Evolutionary conservation across 2,113 vertebrate species (phyloP).

Genomic region (Lamprologus ornatipinnis): DNA sequence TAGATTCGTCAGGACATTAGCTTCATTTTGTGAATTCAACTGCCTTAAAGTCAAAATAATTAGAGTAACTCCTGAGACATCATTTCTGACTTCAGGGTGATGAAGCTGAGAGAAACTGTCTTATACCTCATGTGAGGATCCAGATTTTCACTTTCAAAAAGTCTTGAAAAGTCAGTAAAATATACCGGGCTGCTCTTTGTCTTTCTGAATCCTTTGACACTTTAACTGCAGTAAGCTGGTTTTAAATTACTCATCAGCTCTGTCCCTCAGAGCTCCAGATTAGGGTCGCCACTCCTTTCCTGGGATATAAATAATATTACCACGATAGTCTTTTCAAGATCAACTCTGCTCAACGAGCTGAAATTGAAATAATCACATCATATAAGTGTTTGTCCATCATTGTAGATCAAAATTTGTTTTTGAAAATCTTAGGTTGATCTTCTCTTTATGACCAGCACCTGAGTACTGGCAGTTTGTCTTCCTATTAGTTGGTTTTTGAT

Average conservation of each 20-base stretch:
- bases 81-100: not conserved
- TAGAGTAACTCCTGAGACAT: not conserved
- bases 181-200: not conserved
- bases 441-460: not conserved
- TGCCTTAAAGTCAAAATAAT: not conserved
- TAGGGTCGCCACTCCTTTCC: not conserved
- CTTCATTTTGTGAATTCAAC: not conserved
- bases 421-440: not conserved
- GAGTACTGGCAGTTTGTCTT: not conserved
- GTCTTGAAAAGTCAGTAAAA: not conserved
- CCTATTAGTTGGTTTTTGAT: not conserved
- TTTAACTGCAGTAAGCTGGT: not conserved
- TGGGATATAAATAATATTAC: not conserved
- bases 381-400: not conserved
- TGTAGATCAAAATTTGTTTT: not conserved
- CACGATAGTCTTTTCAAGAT: not conserved
- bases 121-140: not conserved
- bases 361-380: not conserved
- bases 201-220: not conserved
- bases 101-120: not conserved
- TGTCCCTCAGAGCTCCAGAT: not conserved
- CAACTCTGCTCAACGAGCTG: not conserved
- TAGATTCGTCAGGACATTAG: not conserved
- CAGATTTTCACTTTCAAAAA: not conserved
- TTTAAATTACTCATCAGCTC: not conserved